phyloP scores from a whole-genome alignment of 2,888 invertebrate species.

The Zele albiditarsus region DNA sequence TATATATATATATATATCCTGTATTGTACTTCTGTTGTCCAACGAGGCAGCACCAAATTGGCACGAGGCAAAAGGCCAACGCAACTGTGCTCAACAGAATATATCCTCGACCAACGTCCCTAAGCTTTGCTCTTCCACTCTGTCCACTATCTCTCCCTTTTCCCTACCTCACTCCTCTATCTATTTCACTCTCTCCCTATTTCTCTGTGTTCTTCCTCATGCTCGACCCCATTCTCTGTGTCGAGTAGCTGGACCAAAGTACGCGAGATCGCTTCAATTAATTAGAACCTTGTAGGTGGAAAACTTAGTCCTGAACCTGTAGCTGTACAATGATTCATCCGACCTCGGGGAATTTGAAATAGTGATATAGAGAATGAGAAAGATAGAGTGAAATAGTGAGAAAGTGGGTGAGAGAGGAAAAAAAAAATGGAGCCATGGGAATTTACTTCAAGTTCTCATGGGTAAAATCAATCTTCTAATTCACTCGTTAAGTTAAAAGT shows the following conservation, averaged over 20 bases:
- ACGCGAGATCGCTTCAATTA: slow-evolving; percentile 53
- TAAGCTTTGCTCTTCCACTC: slow-evolving; percentile 14
- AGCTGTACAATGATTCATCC: slow-evolving; percentile 47
- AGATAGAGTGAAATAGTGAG: not conserved
- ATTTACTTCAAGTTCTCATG: not conserved
- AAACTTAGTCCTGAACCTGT: slow-evolving; percentile 45
- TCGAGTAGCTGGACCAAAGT: slow-evolving; percentile 6
- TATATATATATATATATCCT: not conserved
- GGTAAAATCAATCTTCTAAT: slow-evolving; percentile 34
- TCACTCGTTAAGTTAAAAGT: not conserved
- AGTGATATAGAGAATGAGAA: not conserved
- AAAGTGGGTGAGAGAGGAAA: not conserved
- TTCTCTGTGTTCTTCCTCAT: not conserved
- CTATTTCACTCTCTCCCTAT: slow-evolving; percentile 8
- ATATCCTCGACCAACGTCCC: slow-evolving; percentile 18
- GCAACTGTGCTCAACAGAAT: slow-evolving; percentile 25
- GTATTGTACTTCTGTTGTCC: slow-evolving; percentile 34
- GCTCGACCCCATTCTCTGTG: slow-evolving; percentile 34
- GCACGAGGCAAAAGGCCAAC: slow-evolving; percentile 35
- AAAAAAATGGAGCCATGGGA: not conserved
- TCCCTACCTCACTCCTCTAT: not conserved
- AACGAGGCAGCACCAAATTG: slow-evolving; percentile 28
- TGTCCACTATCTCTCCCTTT: slow-evolving; percentile 14
- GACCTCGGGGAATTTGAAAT: slow-evolving; percentile 36
- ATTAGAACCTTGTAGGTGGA: slow-evolving; percentile 52